Conservation (phyloP, 1,140 invertebrate genomes). For the Archivesica marissinica region DNA sequence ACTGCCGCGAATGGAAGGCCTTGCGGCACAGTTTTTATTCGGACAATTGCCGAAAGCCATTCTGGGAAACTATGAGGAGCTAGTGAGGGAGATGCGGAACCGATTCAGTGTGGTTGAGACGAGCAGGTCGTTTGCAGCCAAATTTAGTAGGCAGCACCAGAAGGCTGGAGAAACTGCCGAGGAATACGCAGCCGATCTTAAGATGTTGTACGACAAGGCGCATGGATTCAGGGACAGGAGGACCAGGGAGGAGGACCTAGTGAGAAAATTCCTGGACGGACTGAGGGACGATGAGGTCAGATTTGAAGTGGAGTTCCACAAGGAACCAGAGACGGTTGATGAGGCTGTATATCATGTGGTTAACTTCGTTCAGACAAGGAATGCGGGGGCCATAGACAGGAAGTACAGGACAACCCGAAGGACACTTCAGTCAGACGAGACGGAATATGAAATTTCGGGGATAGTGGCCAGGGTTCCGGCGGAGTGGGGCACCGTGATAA, state of each 20-base stretch:
- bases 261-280: slow-evolving; percentile 4
- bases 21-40: slow-evolving; percentile 14
- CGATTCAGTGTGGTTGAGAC: slow-evolving; percentile 42
- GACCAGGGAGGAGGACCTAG: not conserved
- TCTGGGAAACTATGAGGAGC: not conserved
- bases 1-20: slow-evolving; percentile 8
- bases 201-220: slow-evolving; percentile 25
- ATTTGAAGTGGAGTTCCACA: slow-evolving; percentile 15
- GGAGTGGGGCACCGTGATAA: not conserved
- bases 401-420: not conserved
- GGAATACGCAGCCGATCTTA: slow-evolving; percentile 11
- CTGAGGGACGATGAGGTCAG: slow-evolving; percentile 3
- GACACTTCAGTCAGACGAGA: not conserved
- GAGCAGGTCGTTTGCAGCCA: not conserved
- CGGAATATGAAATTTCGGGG: too few relatives aligned
- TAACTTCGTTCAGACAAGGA: not conserved
- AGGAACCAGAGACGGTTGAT: slow-evolving; percentile 11
- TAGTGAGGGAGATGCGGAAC: not conserved
- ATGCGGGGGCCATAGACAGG: not conserved
- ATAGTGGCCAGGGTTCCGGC: not conserved
- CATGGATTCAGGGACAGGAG: not conserved
- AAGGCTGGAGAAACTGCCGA: slow-evolving; percentile 1
- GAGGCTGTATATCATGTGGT: slow-evolving; percentile 21
- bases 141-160: not conserved
- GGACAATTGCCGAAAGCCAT: not conserved